These are phyloP conservation scores for Pteropus alecto DNA, from an alignment of 2,113 vertebrate genomes.

Conservation along the genomic window DNA sequence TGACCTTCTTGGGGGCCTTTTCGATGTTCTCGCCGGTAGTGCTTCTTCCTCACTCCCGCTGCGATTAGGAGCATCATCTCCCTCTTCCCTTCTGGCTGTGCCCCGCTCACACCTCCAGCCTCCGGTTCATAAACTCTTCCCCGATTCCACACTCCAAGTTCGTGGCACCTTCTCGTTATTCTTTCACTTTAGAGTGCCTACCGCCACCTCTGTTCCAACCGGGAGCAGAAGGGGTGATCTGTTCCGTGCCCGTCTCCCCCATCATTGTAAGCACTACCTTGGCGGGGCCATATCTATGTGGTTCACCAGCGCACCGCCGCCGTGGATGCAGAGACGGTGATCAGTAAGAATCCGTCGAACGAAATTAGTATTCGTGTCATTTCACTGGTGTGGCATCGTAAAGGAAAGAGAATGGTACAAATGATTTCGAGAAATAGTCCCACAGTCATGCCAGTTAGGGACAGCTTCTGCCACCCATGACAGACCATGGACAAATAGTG, in stretches of 20 bases:
- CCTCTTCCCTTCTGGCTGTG: background rate
- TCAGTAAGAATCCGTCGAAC: rapidly evolving
- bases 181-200: rapidly evolving
- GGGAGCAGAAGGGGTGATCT: rapidly evolving
- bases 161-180: background rate
- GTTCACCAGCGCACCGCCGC: background rate
- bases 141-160: background rate
- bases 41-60: background rate
- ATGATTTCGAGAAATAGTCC: background rate
- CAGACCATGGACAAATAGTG: background rate
- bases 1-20: background rate
- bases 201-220: background rate
- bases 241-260: rapidly evolving
- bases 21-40: rapidly evolving
- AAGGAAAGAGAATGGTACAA: background rate
- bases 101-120: background rate
- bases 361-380: rapidly evolving
- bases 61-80: background rate
- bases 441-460: background rate
- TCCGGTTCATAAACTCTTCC: background rate
- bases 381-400: background rate
- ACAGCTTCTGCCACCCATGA: background rate
- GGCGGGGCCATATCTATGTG: rapidly evolving
- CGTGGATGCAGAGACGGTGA: rapidly evolving
- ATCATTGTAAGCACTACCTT: rapidly evolving